phyloP scores from a whole-genome alignment of 2,797 vertebrate species.

The Phrynocephalus guinanensis region DNA sequence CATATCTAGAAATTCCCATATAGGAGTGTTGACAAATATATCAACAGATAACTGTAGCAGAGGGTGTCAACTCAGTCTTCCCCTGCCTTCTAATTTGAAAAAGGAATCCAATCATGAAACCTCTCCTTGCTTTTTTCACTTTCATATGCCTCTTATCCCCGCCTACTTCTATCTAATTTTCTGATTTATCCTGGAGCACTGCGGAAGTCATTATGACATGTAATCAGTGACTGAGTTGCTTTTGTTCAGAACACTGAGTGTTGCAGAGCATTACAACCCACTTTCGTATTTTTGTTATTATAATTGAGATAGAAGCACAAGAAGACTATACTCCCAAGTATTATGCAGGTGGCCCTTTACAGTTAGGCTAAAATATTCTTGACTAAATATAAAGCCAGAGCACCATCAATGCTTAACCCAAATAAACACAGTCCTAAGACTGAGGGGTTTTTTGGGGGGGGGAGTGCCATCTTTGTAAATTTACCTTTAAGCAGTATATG shows the following conservation, averaged over 20 bases:
- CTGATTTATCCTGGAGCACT: slow-evolving; percentile 29
- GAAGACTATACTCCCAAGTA: background rate
- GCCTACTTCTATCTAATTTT: slow-evolving; percentile 28
- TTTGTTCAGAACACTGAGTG: slow-evolving; percentile 17
- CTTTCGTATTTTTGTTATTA: slow-evolving; percentile 15
- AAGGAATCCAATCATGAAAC: slow-evolving; percentile 27
- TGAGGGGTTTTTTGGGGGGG: background rate
- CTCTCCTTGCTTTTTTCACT: background rate
- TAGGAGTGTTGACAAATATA: background rate
- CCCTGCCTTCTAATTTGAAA: background rate
- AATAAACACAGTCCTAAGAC: background rate
- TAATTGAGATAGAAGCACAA: background rate
- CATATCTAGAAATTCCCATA: background rate
- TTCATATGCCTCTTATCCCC: slow-evolving; percentile 22
- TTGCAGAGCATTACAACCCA: slow-evolving; percentile 13
- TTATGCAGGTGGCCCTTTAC: background rate
- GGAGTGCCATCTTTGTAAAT: background rate
- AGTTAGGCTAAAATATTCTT: background rate
- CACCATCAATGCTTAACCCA: background rate
- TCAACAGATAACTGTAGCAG: background rate
- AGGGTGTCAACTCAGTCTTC: background rate
- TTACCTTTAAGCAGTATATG: background rate
- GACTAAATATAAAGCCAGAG: slow-evolving; percentile 12
- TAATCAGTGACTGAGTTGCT: slow-evolving; percentile 28
- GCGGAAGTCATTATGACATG: slow-evolving; percentile 33